Base-by-base conservation (phyloP, 2,113 vertebrate genomes). In the Uropsilus gracilis region DNA sequence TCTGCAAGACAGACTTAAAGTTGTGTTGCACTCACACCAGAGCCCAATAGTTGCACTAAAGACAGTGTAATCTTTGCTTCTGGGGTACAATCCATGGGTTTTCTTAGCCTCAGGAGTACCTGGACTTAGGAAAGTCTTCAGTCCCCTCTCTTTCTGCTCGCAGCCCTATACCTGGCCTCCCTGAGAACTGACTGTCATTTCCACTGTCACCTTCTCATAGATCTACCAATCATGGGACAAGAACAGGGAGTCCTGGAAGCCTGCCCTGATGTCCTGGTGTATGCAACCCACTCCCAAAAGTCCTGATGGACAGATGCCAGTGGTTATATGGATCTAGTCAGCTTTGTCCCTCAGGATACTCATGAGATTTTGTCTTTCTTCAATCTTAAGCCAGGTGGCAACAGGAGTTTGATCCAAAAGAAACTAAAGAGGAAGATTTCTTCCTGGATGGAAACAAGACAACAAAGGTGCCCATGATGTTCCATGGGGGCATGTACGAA, bases 381-480 rank as follows among this genome's bases (percentile, higher is more conserved):
- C 61, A 1, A 12, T 80, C 69, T 59, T 34, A 94, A 98, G 98
- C 81, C 89, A 95, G 90, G 77, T 98, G 98, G 98, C 13, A 94
- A 63, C 92, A 96, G 9, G 94, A 96, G 46, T 98, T 98, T 69
- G 50, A 98, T 20, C 95, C 96, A 48, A 93, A 98, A 50, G 3
- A 39, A 44, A 98, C 98, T 0, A 92, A 92, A 42, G 71, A 95
- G 5, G 97, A 95, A 63, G 89, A 98, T 17, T 98, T 98, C 64
- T 77, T 94, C 9, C 37, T 98, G 75, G 73, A 92, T 17, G 17
- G 68, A 17, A 86, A 96, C 64, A 93, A 32, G 18, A 7, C 86
- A 0, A 90, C 98, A 92, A 98, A 94, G 91, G 97, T 98, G 18
- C 96, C 97, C 57, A 98, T 97, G 97, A 98, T 98, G 97, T 94